Base-by-base conservation (phyloP, 2,888 invertebrate species). In the Exocentrus adspersus region DNA sequence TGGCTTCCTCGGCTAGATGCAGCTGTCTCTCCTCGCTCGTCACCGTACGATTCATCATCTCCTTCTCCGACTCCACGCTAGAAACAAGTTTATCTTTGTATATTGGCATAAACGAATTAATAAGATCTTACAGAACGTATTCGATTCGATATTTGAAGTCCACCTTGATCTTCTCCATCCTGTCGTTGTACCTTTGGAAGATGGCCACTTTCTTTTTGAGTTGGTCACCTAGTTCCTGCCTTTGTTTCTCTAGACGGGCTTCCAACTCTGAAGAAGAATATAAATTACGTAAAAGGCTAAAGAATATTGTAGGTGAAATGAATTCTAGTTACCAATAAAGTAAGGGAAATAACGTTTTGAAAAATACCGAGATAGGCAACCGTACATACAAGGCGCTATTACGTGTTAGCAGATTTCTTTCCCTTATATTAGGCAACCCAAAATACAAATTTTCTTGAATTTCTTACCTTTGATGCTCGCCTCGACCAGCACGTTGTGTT, bases 31-130 rank as follows among this genome's bases (percentile, higher is more conserved):
- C 80, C 16, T 82, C 74, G 70, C 87, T 87, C 3, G 82, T 80
- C 17, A 85, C 78, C 1, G 83, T 81, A 1, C 84, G 84, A 20
- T 85, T 75, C 70, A 85, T 85, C 87, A 88, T 88, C 66, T 83
- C 82, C 41, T 68, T 70, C 48, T 77, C 77, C 1, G 76, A 75
- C n/a, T 74, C 72, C 21, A 67, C 58, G 2, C 73, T 72, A 52
- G 37, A 60, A 60, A n/a, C n/a, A n/a, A n/a, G n/a, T n/a, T n/a
- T n/a, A n/a, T n/a, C n/a, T n/a, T n/a, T n/a, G n/a, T n/a, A n/a
- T n/a, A n/a, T n/a, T n/a, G n/a, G n/a, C n/a, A n/a, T n/a, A n/a
- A n/a, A n/a, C n/a, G n/a, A n/a, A n/a, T n/a, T n/a, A n/a, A n/a
- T n/a, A 54, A 19, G 9, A n/a, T 28, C 69, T 70, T 66, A 77